phyloP scores from a whole-genome alignment of 2,797 vertebrate genomes.

The Acestrorhynchus altus region DNA sequence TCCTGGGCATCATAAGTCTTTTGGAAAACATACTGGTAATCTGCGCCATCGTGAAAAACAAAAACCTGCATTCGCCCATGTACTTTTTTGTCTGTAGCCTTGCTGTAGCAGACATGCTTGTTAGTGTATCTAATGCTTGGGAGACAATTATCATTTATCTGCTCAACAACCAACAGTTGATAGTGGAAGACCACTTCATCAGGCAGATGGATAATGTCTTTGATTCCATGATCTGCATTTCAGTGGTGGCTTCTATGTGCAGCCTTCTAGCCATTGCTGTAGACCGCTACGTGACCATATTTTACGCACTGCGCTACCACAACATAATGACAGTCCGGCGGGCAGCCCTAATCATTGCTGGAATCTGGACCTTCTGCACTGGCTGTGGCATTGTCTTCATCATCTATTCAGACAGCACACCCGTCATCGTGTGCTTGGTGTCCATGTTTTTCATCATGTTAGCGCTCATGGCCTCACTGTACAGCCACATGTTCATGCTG shows the following conservation, averaged over 20 bases:
- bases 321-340: slow-evolving; percentile 86
- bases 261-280: slow-evolving; percentile 88
- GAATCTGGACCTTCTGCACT: slow-evolving; percentile 85
- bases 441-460: slow-evolving; percentile 89
- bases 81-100: slow-evolving; percentile 90
- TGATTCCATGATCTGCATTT: slow-evolving; percentile 89
- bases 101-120: slow-evolving; percentile 88
- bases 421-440: slow-evolving; percentile 85
- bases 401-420: slow-evolving; percentile 84
- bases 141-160: slow-evolving; percentile 87
- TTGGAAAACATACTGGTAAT: slow-evolving; percentile 88
- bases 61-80: slow-evolving; percentile 89
- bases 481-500: slow-evolving; percentile 90
- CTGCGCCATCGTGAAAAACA: slow-evolving; percentile 86
- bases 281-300: slow-evolving; percentile 89
- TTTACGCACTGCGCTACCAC: slow-evolving; percentile 88
- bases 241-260: slow-evolving; percentile 88
- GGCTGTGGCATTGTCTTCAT: slow-evolving; percentile 85
- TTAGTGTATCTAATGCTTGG: slow-evolving; percentile 87
- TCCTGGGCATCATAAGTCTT: slow-evolving; percentile 83
- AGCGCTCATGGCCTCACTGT: slow-evolving; percentile 86
- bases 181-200: slow-evolving; percentile 79
- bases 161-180: slow-evolving; percentile 77
- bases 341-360: slow-evolving; percentile 78
- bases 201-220: slow-evolving; percentile 87